Conservation (phyloP, 2,888 invertebrate genomes). For the Homarus gammarus region DNA sequence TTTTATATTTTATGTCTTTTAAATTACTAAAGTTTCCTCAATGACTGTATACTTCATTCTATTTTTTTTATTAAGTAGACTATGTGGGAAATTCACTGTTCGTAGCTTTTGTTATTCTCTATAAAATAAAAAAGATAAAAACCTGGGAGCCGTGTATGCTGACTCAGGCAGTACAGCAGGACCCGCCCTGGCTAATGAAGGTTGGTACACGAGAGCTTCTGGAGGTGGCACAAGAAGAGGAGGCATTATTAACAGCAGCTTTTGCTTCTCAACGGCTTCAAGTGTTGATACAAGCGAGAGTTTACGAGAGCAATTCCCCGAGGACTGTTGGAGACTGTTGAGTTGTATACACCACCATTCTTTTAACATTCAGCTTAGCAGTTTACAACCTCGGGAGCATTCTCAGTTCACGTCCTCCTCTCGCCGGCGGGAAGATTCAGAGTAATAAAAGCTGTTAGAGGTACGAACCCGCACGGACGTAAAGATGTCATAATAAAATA, state of each 20-base stretch:
- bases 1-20: no score
- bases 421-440: neutral
- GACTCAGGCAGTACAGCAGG: neutral
- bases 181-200: neutral
- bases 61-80: no score
- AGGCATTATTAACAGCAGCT: neutral
- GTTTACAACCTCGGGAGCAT: neutral
- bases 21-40: no score
- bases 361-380: neutral
- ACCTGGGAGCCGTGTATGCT: no score
- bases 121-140: no score
- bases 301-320: slow-evolving; percentile 1
- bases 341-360: neutral
- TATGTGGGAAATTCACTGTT: no score
- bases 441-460: neutral
- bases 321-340: neutral
- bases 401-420: neutral
- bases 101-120: no score
- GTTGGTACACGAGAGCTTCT: neutral
- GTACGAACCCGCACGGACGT: neutral
- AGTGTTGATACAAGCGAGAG: neutral
- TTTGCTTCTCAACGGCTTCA: neutral
- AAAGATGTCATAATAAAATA: neutral
- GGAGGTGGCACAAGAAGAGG: neutral
- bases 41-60: no score